phyloP scores from a whole-genome alignment of 2,888 invertebrate species.

The Coecobrya sp. region DNA sequence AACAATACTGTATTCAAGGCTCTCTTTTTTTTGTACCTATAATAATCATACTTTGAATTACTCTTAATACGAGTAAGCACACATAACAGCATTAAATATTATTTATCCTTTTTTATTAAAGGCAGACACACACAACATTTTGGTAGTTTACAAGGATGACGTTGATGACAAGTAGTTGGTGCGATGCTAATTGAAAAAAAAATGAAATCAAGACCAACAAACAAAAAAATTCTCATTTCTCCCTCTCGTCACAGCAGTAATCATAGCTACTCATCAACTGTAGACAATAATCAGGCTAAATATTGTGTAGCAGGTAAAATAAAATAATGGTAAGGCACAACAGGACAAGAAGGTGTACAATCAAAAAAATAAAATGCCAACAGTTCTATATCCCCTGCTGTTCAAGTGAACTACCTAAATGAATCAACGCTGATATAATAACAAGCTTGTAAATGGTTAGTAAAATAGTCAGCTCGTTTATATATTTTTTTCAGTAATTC shows the following conservation, averaged over 20 bases:
- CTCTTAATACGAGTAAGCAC: background rate
- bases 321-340: background rate
- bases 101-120: background rate
- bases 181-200: constrained; percentile 30
- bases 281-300: background rate
- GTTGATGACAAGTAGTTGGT: background rate
- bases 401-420: background rate
- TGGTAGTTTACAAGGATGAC: background rate
- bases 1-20: background rate
- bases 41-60: background rate
- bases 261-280: constrained; percentile 7
- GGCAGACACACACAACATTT: background rate
- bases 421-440: background rate
- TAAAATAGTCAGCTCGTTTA: background rate
- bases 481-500: background rate
- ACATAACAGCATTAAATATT: background rate
- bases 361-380: background rate
- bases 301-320: background rate
- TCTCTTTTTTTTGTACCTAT: background rate
- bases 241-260: background rate
- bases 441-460: background rate
- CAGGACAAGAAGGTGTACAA: background rate
- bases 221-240: background rate
- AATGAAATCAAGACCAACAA: constrained; percentile 52
- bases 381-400: background rate